Evolutionary conservation across 2,113 vertebrate genomes (phyloP).

Genomic region (Thalassarche chlororhynchos): DNA sequence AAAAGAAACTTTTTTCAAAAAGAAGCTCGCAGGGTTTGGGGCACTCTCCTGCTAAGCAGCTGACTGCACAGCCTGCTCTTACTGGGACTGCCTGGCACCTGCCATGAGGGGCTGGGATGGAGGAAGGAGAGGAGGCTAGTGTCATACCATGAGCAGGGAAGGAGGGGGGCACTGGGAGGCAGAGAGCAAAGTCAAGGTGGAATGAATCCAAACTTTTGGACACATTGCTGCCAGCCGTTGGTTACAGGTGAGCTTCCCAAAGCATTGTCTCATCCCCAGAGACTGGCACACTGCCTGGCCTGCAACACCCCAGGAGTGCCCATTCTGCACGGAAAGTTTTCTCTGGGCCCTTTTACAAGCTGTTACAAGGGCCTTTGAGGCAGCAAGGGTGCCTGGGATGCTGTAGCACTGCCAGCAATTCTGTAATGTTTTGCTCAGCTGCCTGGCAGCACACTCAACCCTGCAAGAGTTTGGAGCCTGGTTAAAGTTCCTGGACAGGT

Average conservation of each 20-base stretch:
- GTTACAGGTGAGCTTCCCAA: conserved; percentile 19
- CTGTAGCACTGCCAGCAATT: conserved; percentile 10
- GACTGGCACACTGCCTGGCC: neutral
- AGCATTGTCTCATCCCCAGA: neutral
- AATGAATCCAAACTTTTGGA: neutral
- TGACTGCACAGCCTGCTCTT: neutral
- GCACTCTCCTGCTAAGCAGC: neutral
- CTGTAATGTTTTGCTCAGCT: conserved; percentile 13
- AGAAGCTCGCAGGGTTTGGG: neutral
- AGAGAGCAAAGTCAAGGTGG: neutral
- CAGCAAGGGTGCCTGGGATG: neutral
- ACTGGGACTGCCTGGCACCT: neutral
- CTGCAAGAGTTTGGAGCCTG: neutral
- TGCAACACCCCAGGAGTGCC: neutral
- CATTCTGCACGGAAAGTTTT: neutral
- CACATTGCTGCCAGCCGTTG: neutral
- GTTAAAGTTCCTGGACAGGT: conserved; percentile 27
- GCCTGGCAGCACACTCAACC: neutral
- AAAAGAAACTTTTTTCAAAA: neutral
- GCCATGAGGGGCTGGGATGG: neutral
- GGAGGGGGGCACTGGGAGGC: neutral
- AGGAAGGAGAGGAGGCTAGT: neutral
- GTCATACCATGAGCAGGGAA: neutral
- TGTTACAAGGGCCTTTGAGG: neutral
- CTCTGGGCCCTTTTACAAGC: neutral